Evolutionary conservation across 2,113 vertebrate species (phyloP).

Genomic region (Cryptoleucopteryx plumbea): DNA sequence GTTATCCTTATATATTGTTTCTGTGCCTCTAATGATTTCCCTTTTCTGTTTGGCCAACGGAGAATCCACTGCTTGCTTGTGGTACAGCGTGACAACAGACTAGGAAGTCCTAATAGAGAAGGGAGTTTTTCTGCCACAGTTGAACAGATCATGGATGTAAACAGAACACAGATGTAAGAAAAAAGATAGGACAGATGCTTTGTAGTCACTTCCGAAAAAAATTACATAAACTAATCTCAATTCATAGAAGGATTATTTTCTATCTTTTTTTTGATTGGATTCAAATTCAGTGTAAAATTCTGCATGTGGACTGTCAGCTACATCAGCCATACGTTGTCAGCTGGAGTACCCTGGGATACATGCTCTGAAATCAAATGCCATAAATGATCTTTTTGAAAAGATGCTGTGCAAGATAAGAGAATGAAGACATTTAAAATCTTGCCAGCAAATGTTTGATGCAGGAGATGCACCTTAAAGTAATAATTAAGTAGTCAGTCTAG

Average conservation of each 20-base stretch:
- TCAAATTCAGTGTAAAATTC: neutral
- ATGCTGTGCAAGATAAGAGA: neutral
- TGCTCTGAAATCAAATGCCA: neutral
- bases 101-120: neutral
- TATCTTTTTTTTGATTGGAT: neutral
- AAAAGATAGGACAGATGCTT: neutral
- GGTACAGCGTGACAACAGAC: neutral
- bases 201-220: neutral
- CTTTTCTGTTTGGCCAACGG: neutral
- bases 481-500: neutral
- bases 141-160: neutral
- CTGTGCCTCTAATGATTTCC: neutral
- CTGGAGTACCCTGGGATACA: neutral
- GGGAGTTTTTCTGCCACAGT: neutral
- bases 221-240: neutral
- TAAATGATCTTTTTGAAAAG: neutral
- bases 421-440: neutral
- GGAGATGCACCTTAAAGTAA: neutral
- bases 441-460: neutral
- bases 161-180: neutral
- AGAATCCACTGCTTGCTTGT: neutral
- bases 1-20: neutral
- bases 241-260: neutral
- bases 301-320: neutral
- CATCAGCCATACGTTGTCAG: neutral